Percentiles rank a stretch among this genome's conserved stretches.
Conservation (phyloP, 2,888 invertebrate species). For the Polydrusus tereticollis region DNA sequence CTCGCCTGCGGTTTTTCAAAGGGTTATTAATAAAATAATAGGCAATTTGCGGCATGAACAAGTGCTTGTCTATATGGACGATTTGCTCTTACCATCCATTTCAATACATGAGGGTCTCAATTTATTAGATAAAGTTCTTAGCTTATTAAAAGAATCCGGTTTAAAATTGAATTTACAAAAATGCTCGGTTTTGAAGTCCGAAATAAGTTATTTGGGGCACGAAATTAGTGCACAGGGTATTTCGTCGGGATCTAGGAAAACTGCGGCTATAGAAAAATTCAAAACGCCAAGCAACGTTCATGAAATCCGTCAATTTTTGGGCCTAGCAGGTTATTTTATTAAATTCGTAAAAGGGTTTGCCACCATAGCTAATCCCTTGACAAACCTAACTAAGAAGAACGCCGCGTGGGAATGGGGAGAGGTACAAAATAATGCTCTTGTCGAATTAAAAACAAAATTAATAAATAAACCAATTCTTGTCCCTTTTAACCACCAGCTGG, state of each 20-base stretch:
- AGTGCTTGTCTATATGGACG: constrained; percentile 45
- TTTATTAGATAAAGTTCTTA: constrained; percentile 12
- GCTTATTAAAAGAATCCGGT: constrained; percentile 1
- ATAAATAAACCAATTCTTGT: neutral
- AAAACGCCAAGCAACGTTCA: constrained; percentile 52
- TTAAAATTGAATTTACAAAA: constrained; percentile 46
- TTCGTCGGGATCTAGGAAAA: constrained; percentile 53
- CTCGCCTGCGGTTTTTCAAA: too few relatives aligned
- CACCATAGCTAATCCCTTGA: too few relatives aligned
- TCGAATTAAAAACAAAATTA: neutral
- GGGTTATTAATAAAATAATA: neutral
- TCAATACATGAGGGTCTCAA: constrained; percentile 39
- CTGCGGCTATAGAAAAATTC: constrained; percentile 51
- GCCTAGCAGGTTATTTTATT: constrained; percentile 56
- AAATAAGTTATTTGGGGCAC: constrained; percentile 54
- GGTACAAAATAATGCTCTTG: neutral
- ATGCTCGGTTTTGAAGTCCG: constrained; percentile 44
- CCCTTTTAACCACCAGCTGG: neutral
- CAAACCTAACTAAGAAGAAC: constrained; percentile 49
- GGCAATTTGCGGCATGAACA: neutral
- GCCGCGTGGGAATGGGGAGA: neutral
- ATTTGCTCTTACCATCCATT: constrained; percentile 37
- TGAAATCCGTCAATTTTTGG: constrained; percentile 56
- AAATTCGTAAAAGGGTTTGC: too few relatives aligned
- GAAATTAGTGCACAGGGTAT: neutral